Evolutionary conservation across 2,113 vertebrate species (phyloP).

Genomic region (Pampusana beccarii): DNA sequence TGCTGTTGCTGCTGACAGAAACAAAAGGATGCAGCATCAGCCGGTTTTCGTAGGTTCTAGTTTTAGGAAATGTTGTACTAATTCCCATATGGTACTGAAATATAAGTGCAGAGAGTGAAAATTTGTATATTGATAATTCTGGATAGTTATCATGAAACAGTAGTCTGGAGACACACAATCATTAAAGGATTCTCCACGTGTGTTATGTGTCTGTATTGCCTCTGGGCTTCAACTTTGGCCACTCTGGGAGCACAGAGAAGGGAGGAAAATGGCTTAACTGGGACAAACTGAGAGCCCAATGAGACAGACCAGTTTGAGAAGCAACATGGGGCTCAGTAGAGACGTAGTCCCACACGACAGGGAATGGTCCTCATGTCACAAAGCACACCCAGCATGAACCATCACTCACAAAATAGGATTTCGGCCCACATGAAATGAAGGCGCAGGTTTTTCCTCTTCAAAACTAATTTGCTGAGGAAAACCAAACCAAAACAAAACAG

Average conservation of each 20-base stretch:
- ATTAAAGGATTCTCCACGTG: background rate
- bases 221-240: background rate
- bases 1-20: background rate
- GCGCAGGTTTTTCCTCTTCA: background rate
- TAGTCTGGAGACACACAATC: background rate
- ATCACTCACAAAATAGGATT: background rate
- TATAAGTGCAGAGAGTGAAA: background rate
- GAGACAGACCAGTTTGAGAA: background rate
- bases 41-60: background rate
- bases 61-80: background rate
- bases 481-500: background rate
- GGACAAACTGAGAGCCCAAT: background rate
- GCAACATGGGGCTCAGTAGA: background rate
- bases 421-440: background rate
- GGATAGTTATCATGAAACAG: background rate
- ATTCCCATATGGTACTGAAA: background rate
- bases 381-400: background rate
- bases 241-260: background rate
- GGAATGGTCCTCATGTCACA: background rate
- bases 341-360: fast-evolving
- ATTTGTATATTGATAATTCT: background rate
- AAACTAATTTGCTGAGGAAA: background rate
- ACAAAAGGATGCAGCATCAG: background rate
- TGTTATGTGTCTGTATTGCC: background rate
- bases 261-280: background rate